Evolutionary conservation across 2,797 vertebrate species (phyloP).

Genomic region (Parauchenoglanis ngamensis): DNA sequence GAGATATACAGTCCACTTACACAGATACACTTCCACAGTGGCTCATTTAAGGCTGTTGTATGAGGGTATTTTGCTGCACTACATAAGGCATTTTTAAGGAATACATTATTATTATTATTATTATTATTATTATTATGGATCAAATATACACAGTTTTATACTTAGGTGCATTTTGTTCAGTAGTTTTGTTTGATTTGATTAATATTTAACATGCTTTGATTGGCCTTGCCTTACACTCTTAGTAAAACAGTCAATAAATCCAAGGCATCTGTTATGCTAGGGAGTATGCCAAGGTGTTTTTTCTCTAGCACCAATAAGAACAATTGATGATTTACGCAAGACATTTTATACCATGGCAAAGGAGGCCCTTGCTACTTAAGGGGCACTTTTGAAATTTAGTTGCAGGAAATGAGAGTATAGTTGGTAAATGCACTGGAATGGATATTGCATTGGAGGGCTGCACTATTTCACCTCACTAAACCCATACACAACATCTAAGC

Average conservation of each 20-base stretch:
- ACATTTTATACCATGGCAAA: slow-evolving; percentile 25
- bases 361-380: slow-evolving; percentile 34
- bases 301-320: slow-evolving; percentile 3
- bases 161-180: neutral
- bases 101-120: neutral
- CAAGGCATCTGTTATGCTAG: slow-evolving; percentile 7
- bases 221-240: neutral
- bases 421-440: slow-evolving; percentile 61
- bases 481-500: slow-evolving; percentile 41
- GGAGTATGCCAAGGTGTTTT: neutral
- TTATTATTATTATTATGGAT: neutral
- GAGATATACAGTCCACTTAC: neutral
- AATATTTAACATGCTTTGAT: slow-evolving; percentile 6
- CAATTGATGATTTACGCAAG: slow-evolving; percentile 6
- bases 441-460: slow-evolving; percentile 64
- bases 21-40: neutral
- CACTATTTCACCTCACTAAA: slow-evolving; percentile 59
- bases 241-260: slow-evolving; percentile 31
- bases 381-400: slow-evolving; percentile 40
- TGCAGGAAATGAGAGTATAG: slow-evolving; percentile 72
- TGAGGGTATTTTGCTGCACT: neutral
- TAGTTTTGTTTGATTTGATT: neutral
- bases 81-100: neutral
- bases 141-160: neutral
- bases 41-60: neutral